Evolutionary conservation across 2,797 vertebrate genomes (phyloP), one percentile per base, ranked within the genome.

Genomic region (Myiotriccus ornatus): DNA sequence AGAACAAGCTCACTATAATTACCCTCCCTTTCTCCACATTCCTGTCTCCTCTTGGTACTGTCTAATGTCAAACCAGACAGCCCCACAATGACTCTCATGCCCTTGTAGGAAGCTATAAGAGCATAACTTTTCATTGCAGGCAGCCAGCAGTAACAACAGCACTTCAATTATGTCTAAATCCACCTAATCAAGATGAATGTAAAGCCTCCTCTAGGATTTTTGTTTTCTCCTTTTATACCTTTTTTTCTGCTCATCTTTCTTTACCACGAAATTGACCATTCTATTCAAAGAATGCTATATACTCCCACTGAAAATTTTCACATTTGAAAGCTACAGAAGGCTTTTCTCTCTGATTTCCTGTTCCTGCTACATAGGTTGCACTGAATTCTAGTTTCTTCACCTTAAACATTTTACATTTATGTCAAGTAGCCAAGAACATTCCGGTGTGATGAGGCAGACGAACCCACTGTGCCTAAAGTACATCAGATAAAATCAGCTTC

Each of bases 61-160:
- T 62, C 84, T 92, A 86, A 86, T 85, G 89, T 91, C 91, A 96
- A 96, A 91, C 76, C 60, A 96, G 92, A 95, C 77, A 92, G 95
- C 62, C 55, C 77, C 90, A 39, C 56, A 46, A 64, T 62, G 83
- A 35, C 56, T 57, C 71, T 55, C 12, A 7, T 82, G 73, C 23
- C 73, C 79, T 89, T 84, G 85, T 5, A 90, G 65, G 68, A 92
- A 69, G 18, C 47, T 77, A 6, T 92, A 94, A 90, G 81, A 89
- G 55, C 73, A 86, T 90, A 94, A 90, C 68, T 85, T 74, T 60
- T 84, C 76, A 22, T 84, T 78, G 71, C 84, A 93, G 88, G 90
- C 89, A 93, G 63, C 34, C 76, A 79, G 39, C 60, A 92, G 64
- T 71, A 96, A 79, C 74, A 95, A 89, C 30, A 94, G 50, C 49